Evolutionary conservation across 1,140 invertebrate genomes (phyloP).

Genomic region (Achroia grisella): DNA sequence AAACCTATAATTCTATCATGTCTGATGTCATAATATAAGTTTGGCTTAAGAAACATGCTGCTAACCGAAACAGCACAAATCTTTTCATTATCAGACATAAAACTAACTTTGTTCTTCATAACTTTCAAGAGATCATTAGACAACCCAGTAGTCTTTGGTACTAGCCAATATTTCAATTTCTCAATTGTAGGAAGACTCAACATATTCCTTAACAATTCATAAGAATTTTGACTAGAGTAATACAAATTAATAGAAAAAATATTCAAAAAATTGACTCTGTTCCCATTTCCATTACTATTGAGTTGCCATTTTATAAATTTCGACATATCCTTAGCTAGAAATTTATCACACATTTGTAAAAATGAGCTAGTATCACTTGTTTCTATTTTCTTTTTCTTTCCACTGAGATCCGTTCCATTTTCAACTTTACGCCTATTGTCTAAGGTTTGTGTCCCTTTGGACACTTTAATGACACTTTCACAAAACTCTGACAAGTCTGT

Average conservation of each 20-base stretch:
- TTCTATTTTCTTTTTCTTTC: neutral
- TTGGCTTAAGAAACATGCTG: constrained; percentile 8
- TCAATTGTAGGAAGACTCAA: constrained; percentile 8
- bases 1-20: constrained; percentile 15
- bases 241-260: constrained; percentile 11
- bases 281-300: neutral
- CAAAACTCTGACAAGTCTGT: neutral
- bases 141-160: constrained; percentile 6
- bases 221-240: constrained; percentile 9
- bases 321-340: constrained; percentile 3
- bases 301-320: constrained; percentile 10
- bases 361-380: too few species aligned
- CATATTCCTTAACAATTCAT: constrained; percentile 10
- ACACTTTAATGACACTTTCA: constrained; percentile 10
- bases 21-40: constrained; percentile 14
- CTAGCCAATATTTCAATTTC: constrained; percentile 5
- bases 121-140: constrained; percentile 4
- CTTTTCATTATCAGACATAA: constrained; percentile 10
- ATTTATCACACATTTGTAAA: constrained; percentile 5
- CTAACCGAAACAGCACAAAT: constrained; percentile 7
- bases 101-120: constrained; percentile 8
- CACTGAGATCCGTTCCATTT: neutral
- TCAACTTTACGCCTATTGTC: neutral
- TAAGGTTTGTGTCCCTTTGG: constrained; percentile 1
- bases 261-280: constrained; percentile 1